Evolutionary conservation across 2,113 vertebrate genomes (phyloP).

Genomic region (Grammatotria lemairii): DNA sequence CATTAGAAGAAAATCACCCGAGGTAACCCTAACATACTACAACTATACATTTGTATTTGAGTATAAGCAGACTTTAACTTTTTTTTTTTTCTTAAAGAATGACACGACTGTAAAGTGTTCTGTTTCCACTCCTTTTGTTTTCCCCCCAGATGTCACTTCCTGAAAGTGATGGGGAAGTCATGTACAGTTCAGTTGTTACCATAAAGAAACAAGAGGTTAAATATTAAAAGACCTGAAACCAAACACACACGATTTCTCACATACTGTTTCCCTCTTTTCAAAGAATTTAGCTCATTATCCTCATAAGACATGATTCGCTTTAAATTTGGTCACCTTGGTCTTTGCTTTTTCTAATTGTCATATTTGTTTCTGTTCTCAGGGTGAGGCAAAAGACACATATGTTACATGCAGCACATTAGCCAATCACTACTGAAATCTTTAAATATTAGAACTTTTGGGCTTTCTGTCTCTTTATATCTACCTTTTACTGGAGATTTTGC

Average conservation of each 20-base stretch:
- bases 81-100: neutral
- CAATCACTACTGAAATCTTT: neutral
- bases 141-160: too few species aligned
- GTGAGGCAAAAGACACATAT: neutral
- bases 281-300: accelerated
- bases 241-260: accelerated
- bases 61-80: neutral
- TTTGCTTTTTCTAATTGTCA: accelerated
- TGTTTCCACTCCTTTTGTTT: neutral
- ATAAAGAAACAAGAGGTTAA: neutral
- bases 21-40: neutral
- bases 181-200: neutral
- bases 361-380: neutral
- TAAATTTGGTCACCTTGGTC: neutral
- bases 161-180: too few species aligned
- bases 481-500: neutral
- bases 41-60: neutral
- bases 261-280: neutral
- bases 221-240: neutral
- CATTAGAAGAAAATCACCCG: neutral
- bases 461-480: neutral
- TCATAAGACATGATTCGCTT: neutral
- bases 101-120: accelerated
- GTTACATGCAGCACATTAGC: neutral
- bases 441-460: neutral